Evolutionary conservation across 2,888 invertebrate genomes (phyloP).

Genomic region (Tillus elongatus): DNA sequence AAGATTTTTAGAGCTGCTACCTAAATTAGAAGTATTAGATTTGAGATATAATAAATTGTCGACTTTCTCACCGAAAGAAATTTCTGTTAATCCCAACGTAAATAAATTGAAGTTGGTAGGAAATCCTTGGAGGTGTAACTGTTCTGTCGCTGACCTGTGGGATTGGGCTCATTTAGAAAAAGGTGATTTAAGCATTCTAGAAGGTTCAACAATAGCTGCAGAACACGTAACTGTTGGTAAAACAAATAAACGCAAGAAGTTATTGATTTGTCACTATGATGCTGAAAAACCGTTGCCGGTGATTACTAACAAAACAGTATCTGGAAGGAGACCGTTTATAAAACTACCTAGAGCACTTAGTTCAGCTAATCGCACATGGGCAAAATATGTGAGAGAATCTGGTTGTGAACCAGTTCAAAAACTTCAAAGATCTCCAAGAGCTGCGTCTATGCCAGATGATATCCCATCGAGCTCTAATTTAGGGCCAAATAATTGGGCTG

Average conservation of each 20-base stretch:
- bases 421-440: conserved; percentile 25
- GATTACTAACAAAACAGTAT: conserved; percentile 43
- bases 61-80: conserved; percentile 48
- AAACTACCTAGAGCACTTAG: conserved; percentile 51
- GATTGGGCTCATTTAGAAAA: conserved; percentile 61
- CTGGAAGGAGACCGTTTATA: conserved; percentile 48
- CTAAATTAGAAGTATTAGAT: conserved; percentile 52
- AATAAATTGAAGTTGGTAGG: conserved; percentile 55
- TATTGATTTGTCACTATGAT: conserved; percentile 56
- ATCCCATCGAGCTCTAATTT: conserved; percentile 21
- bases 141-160: conserved; percentile 62
- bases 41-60: conserved; percentile 55
- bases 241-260: conserved; percentile 52
- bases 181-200: conserved; percentile 53
- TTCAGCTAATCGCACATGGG: conserved; percentile 58
- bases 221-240: conserved; percentile 55
- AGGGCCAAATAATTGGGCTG: conserved; percentile 33
- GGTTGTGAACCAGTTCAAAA: conserved; percentile 43
- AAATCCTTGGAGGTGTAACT: conserved; percentile 62
- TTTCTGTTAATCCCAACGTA: conserved; percentile 50
- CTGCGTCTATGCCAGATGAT: conserved; percentile 22
- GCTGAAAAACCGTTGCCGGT: conserved; percentile 47
- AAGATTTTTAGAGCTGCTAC: conserved; percentile 48
- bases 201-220: conserved; percentile 56
- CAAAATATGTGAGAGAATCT: conserved; percentile 60